These are phyloP conservation scores for Carposina sasakii DNA, from an alignment of 1,140 invertebrate genomes.

Conservation along the genomic window DNA sequence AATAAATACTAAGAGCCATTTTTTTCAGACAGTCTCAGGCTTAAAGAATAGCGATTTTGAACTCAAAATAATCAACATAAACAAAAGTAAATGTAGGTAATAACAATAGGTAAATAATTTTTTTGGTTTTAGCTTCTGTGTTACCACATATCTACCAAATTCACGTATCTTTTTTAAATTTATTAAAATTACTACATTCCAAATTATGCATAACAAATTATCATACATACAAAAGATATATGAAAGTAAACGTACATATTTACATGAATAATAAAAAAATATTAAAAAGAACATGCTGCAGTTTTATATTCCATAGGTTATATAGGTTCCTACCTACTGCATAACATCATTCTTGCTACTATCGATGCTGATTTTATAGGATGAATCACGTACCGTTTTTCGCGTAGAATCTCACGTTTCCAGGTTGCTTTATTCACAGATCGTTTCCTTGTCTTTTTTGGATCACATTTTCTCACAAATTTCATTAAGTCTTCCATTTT, in stretches of 20 bases:
- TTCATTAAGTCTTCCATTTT: not conserved
- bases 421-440: not conserved
- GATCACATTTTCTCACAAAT: constrained; percentile 1
- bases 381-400: not conserved
- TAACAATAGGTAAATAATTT: too few relatives aligned
- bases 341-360: not conserved
- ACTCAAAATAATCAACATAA: not conserved
- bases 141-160: too few relatives aligned
- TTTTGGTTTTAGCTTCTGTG: too few relatives aligned
- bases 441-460: not conserved
- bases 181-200: not conserved
- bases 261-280: not conserved
- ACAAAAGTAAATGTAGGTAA: too few relatives aligned
- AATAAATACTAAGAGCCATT: not conserved
- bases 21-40: not conserved
- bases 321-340: not conserved
- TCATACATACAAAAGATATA: not conserved
- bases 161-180: not conserved
- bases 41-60: not conserved
- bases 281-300: not conserved
- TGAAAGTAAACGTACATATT: not conserved
- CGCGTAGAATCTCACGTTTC: not conserved
- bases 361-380: not conserved
- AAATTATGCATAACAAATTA: not conserved
- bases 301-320: too few relatives aligned